Conservation (phyloP, 35 echinoderm and acorn worm genomes). For the Holothuria glaberrima region DNA sequence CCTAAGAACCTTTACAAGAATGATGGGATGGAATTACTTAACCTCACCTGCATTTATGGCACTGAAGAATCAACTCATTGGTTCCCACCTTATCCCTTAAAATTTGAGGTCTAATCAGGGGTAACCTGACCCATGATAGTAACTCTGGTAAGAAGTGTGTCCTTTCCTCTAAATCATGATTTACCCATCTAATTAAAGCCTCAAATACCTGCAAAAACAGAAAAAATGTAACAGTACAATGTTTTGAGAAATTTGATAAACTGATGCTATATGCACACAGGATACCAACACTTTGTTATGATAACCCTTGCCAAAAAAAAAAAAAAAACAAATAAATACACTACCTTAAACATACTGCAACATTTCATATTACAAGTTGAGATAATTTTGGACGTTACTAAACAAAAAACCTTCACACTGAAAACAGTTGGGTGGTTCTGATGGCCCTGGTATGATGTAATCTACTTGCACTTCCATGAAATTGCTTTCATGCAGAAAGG, state of each 20-base stretch:
- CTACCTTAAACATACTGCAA: too few species aligned
- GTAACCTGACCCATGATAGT: constrained; percentile 83
- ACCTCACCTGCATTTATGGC: constrained; percentile 90
- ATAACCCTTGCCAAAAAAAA: background rate
- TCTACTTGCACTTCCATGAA: too few species aligned
- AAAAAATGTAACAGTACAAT: background rate
- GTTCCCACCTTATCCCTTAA: constrained; percentile 86
- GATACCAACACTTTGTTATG: too few species aligned
- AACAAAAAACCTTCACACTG: too few species aligned
- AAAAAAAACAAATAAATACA: background rate
- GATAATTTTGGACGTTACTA: too few species aligned
- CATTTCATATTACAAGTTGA: too few species aligned
- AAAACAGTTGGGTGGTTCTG: too few species aligned
- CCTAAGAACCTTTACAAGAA: too few species aligned
- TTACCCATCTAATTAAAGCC: constrained; percentile 88
- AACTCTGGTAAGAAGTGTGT: constrained; percentile 81
- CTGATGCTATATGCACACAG: too few species aligned
- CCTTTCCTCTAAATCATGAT: constrained; percentile 66
- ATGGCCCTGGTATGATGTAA: too few species aligned
- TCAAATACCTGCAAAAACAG: constrained; percentile 86
- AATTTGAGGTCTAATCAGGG: constrained; percentile 93
- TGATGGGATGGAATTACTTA: background rate
- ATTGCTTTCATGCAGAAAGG: too few species aligned
- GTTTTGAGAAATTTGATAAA: too few species aligned
- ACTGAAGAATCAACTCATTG: constrained; percentile 81